Conservation (phyloP, 30 jellyfish, hydroid and myxozoan species). For the Sanderia malayensis region DNA sequence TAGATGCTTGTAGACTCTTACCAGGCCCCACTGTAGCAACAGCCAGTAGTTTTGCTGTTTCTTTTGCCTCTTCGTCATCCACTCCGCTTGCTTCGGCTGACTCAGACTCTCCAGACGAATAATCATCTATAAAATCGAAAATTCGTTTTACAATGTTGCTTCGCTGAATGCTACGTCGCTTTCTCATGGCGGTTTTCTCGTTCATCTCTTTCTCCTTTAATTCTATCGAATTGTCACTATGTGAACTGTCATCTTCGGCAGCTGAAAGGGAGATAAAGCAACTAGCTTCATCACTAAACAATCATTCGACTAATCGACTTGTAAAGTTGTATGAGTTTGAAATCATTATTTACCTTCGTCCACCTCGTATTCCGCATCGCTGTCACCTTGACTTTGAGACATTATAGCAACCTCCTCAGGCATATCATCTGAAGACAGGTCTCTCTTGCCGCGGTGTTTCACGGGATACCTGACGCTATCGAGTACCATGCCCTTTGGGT, state of each 20-base stretch:
- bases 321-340: no score
- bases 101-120: constrained; percentile 40
- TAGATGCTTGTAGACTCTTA: background rate
- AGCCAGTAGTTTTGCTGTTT: constrained; percentile 57
- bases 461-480: constrained; percentile 44
- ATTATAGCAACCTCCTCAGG: constrained; percentile 17
- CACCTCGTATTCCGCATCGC: no score
- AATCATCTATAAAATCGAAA: constrained; percentile 42
- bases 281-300: no score
- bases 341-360: no score
- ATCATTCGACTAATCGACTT: no score
- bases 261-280: background rate
- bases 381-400: constrained; percentile 5
- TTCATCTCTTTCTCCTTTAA: background rate
- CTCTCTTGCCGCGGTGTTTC: constrained; percentile 44
- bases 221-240: background rate
- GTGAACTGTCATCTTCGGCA: background rate
- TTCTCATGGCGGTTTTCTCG: constrained; percentile 13
- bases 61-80: constrained; percentile 60
- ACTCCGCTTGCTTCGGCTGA: constrained; percentile 33
- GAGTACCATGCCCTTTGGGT: constrained; percentile 39
- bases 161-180: constrained; percentile 27
- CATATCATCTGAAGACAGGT: background rate
- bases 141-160: constrained; percentile 16
- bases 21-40: constrained; percentile 32